Percentiles rank a stretch among this genome's conserved stretches.
These are phyloP conservation scores for Ennomos quercinarius DNA, from an alignment of 2,888 invertebrate genomes.

Conservation along the genomic window DNA sequence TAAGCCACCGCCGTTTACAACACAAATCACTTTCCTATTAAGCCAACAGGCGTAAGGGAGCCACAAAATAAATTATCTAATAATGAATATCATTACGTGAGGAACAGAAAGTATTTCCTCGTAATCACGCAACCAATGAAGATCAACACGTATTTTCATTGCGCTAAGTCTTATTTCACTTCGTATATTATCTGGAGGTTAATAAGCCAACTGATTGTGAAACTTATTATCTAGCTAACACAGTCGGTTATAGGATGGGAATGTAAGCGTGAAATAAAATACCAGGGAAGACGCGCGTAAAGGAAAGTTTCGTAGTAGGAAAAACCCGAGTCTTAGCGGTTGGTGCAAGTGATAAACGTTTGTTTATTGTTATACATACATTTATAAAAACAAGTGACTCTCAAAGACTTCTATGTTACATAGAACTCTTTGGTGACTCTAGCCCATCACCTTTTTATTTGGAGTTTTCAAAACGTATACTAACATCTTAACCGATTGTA, in stretches of 20 bases:
- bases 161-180: constrained; percentile 12
- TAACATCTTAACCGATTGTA: too few relatives aligned
- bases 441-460: too few relatives aligned
- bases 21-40: constrained; percentile 18
- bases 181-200: constrained; percentile 4
- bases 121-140: constrained; percentile 2
- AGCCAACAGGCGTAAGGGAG: constrained; percentile 4
- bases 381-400: too few relatives aligned
- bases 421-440: too few relatives aligned
- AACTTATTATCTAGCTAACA: constrained; percentile 18
- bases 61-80: constrained; percentile 35
- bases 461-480: too few relatives aligned
- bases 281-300: constrained; percentile 52
- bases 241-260: constrained; percentile 10
- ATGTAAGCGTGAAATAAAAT: constrained; percentile 23
- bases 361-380: not conserved
- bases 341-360: constrained; percentile 40
- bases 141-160: constrained; percentile 18
- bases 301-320: constrained; percentile 58
- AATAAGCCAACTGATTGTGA: constrained; percentile 26
- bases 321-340: constrained; percentile 49
- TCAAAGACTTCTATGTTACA: too few relatives aligned
- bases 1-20: not conserved
- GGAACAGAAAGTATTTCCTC: constrained; percentile 24
- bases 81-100: constrained; percentile 27